A percentile compares a stretch with the other conserved stretches of the same genome.
Conservation (phyloP, 2,113 vertebrate genomes). For the Trichomycterus rosablanca region DNA sequence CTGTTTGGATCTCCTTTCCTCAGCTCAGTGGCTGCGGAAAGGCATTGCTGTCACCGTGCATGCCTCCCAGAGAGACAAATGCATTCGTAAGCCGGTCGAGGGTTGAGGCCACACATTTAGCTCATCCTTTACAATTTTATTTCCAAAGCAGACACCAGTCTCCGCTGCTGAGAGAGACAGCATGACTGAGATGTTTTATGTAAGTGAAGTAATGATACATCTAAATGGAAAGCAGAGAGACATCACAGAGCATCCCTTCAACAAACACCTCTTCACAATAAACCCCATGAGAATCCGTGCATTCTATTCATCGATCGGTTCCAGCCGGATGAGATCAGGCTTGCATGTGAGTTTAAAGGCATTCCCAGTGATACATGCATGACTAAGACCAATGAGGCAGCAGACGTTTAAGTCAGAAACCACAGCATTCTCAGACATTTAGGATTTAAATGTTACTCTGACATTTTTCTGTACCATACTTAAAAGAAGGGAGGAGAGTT, state of each 20-base stretch:
- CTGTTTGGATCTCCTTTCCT: conserved; percentile 60
- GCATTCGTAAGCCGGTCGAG: conserved; percentile 61
- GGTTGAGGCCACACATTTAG: conserved; percentile 57
- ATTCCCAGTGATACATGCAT: conserved; percentile 46
- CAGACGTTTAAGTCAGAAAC: conserved; percentile 51
- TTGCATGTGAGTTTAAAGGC: conserved; percentile 33
- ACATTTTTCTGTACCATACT: conserved; percentile 21
- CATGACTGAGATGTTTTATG: neutral
- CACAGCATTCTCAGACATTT: conserved; percentile 60
- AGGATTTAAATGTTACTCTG: conserved; percentile 46
- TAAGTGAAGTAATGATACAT: conserved; percentile 3
- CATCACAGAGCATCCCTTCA: conserved; percentile 16
- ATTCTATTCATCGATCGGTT: conserved; percentile 35
- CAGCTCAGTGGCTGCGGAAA: conserved; percentile 45
- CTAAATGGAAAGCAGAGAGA: conserved; percentile 21
- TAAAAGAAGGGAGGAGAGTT: no score
- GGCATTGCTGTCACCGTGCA: conserved; percentile 62
- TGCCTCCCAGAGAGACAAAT: conserved; percentile 66
- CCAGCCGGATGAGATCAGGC: conserved; percentile 34
- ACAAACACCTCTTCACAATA: conserved; percentile 29
- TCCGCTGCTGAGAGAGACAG: neutral
- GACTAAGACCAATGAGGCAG: conserved; percentile 44
- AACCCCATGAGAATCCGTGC: conserved; percentile 30
- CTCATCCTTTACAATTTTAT: conserved; percentile 13
- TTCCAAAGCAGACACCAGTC: conserved; percentile 5